Evolutionary conservation across 2,113 vertebrate genomes (phyloP).

Genomic region (Halichoeres trimaculatus): DNA sequence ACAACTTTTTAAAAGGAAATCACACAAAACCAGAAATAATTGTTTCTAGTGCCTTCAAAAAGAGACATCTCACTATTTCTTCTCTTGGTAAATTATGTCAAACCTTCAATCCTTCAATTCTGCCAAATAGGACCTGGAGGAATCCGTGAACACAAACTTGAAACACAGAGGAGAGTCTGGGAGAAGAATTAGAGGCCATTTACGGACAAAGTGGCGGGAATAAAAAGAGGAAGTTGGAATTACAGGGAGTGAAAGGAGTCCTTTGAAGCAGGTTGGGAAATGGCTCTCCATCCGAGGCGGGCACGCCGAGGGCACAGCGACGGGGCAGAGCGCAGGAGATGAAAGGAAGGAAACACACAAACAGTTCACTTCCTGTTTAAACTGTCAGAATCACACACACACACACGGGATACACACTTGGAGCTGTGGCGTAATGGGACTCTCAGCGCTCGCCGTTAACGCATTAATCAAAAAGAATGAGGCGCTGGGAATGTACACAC

Average conservation of each 20-base stretch:
- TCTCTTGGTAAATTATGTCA: too few species aligned
- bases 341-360: slow-evolving; percentile 51
- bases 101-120: background rate
- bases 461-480: slow-evolving; percentile 52
- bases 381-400: slow-evolving; percentile 10
- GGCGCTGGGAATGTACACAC: slow-evolving; percentile 6
- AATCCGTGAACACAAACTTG: background rate
- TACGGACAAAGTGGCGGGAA: slow-evolving; percentile 3
- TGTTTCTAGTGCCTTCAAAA: too few species aligned
- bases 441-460: slow-evolving; percentile 34
- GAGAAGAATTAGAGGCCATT: background rate
- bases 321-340: slow-evolving; percentile 59
- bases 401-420: slow-evolving; percentile 11
- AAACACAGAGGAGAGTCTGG: background rate
- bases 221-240: slow-evolving; percentile 10
- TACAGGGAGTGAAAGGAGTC: slow-evolving; percentile 25
- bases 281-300: slow-evolving; percentile 43
- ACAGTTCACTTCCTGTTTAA: slow-evolving; percentile 28
- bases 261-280: slow-evolving; percentile 67
- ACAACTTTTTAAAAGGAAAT: too few species aligned
- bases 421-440: slow-evolving; percentile 33
- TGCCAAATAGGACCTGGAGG: background rate
- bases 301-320: slow-evolving; percentile 48
- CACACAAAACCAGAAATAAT: too few species aligned
- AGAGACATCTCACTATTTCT: too few species aligned